Percentiles rank a stretch among this genome's conserved stretches.
These are phyloP conservation scores for Pelmatolapia mariae DNA, from an alignment of 2,113 vertebrate genomes.

Conservation along the genomic window DNA sequence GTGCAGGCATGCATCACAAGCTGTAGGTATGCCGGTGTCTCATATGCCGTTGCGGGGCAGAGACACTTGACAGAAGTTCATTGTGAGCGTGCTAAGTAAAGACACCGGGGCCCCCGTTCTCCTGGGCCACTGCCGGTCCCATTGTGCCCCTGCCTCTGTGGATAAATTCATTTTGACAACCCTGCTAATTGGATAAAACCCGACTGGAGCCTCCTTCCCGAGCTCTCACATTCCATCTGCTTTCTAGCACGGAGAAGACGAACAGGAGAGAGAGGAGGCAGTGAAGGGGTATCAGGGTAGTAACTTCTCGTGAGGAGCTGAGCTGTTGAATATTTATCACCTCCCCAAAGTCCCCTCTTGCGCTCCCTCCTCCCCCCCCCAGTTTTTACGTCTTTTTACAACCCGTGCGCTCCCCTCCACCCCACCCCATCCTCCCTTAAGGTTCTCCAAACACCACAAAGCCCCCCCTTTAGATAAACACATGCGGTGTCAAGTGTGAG, in stretches of 20 bases:
- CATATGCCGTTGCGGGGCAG: slow-evolving; percentile 37
- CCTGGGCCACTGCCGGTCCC: slow-evolving; percentile 56
- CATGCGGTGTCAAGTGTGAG: slow-evolving; percentile 99
- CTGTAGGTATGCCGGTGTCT: slow-evolving; percentile 30
- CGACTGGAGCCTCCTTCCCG: slow-evolving; percentile 80
- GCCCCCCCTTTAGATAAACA: slow-evolving; percentile 95
- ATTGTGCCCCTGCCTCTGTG: slow-evolving; percentile 71
- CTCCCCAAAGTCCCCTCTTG: slow-evolving; percentile 53
- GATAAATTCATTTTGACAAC: slow-evolving; percentile 99
- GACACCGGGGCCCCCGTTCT: slow-evolving; percentile 53
- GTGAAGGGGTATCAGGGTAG: slow-evolving; percentile 24
- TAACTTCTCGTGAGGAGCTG: slow-evolving; percentile 65
- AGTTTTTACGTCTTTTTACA: slow-evolving; percentile 61
- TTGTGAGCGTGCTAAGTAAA: slow-evolving; percentile 66
- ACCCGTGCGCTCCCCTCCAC: not conserved
- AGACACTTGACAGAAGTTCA: slow-evolving; percentile 69
- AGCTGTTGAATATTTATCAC: slow-evolving; percentile 96
- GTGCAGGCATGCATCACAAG: slow-evolving; percentile 33
- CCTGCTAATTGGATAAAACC: slow-evolving; percentile 98
- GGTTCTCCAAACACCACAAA: slow-evolving; percentile 80
- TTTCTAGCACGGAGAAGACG: slow-evolving; percentile 67
- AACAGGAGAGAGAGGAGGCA: slow-evolving; percentile 33
- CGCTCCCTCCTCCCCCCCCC: slow-evolving; percentile 29
- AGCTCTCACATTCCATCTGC: slow-evolving; percentile 83
- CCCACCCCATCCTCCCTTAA: slow-evolving; percentile 1